These are phyloP conservation scores for Acanthaster planci DNA, from an alignment of 35 echinoderm and acorn worm genomes.

Conservation along the genomic window DNA sequence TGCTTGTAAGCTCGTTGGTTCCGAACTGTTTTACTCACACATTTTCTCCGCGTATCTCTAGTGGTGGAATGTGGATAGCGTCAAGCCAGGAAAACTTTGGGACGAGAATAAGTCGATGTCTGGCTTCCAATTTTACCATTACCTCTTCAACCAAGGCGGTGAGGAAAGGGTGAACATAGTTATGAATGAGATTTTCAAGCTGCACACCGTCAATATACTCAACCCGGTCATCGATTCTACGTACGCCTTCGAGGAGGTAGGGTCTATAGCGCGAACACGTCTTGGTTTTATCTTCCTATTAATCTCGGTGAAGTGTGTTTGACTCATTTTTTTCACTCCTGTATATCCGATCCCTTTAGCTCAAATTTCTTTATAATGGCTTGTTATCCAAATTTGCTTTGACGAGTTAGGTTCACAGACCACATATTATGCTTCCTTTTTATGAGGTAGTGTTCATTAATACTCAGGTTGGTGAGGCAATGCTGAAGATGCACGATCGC, in stretches of 20 bases:
- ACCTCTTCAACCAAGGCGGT: slow-evolving; percentile 45
- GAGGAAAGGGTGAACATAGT: slow-evolving; percentile 23
- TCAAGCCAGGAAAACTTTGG: slow-evolving; percentile 54
- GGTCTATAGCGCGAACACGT: too few relatives aligned
- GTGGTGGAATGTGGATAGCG: slow-evolving; percentile 70
- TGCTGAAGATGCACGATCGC: slow-evolving; percentile 54
- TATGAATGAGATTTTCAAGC: slow-evolving; percentile 45
- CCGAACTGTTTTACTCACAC: not conserved
- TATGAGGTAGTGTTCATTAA: not conserved
- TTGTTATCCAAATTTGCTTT: too few relatives aligned
- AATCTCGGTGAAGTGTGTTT: too few relatives aligned
- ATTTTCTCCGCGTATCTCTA: slow-evolving; percentile 8
- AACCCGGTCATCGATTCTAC: slow-evolving; percentile 62
- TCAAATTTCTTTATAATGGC: not conserved
- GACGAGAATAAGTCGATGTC: slow-evolving; percentile 46
- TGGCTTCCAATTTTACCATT: slow-evolving; percentile 45
- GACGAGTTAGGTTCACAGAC: too few relatives aligned
- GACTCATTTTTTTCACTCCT: too few relatives aligned
- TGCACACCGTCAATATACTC: slow-evolving; percentile 46
- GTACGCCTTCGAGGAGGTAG: slow-evolving; percentile 63
- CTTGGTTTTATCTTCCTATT: too few relatives aligned
- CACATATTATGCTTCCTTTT: not conserved
- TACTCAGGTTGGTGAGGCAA: slow-evolving; percentile 47
- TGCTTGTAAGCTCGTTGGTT: too few relatives aligned
- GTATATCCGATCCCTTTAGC: too few relatives aligned